Conservation (phyloP, 2,888 invertebrate species). For the Proisotoma minuta region DNA sequence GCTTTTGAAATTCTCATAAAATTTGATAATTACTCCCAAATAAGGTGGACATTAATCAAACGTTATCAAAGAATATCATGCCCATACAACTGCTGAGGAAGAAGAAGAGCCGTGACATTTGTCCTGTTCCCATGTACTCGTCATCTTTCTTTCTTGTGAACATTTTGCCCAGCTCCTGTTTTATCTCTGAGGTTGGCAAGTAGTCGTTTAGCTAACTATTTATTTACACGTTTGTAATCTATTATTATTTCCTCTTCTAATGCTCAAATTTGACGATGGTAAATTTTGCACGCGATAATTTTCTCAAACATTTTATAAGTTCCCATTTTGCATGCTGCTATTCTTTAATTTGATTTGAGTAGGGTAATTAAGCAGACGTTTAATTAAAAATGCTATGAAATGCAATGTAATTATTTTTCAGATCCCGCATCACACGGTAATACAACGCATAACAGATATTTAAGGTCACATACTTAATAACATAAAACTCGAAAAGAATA, state of each 20-base stretch:
- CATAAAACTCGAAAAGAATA: too few species aligned
- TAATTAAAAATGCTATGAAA: constrained; percentile 34
- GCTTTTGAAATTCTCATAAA: background rate
- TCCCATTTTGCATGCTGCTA: background rate
- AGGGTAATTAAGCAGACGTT: constrained; percentile 32
- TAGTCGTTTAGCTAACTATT: background rate
- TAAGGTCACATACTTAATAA: too few species aligned
- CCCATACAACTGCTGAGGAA: background rate
- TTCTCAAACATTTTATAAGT: constrained; percentile 4
- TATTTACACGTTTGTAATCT: constrained; percentile 4
- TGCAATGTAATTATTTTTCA: constrained; percentile 7
- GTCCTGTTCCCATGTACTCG: background rate
- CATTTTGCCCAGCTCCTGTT: background rate
- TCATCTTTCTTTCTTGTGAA: background rate
- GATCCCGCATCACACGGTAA: background rate
- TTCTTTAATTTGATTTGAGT: constrained; percentile 18
- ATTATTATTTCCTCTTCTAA: background rate
- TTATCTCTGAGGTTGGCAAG: background rate
- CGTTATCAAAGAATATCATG: constrained; percentile 1
- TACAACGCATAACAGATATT: too few species aligned
- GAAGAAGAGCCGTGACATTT: background rate
- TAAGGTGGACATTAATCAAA: constrained; percentile 1
- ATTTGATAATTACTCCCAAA: background rate
- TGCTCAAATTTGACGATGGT: background rate
- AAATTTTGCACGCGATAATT: constrained; percentile 11